These are phyloP conservation scores for Neodiprion pinetum DNA, from an alignment of 1,140 invertebrate genomes.

Conservation along the genomic window DNA sequence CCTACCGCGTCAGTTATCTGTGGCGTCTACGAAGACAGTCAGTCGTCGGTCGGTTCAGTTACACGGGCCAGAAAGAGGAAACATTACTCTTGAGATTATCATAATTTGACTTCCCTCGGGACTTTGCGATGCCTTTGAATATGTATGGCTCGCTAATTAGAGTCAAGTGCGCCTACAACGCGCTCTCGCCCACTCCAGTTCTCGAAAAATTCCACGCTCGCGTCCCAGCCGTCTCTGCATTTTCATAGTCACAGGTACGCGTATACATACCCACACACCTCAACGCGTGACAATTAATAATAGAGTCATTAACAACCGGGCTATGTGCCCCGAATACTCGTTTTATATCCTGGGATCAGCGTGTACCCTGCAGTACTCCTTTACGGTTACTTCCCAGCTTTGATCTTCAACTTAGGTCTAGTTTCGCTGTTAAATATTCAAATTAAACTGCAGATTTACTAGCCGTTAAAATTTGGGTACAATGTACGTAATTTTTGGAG, in stretches of 20 bases:
- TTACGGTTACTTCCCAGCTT: background rate
- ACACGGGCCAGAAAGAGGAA: constrained; percentile 1
- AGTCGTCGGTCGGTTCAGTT: background rate
- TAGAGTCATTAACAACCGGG: background rate
- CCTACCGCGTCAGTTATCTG: background rate
- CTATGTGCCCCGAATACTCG: background rate
- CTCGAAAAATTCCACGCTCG: background rate
- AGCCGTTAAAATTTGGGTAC: too few relatives aligned
- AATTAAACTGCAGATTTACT: too few relatives aligned
- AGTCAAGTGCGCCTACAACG: background rate
- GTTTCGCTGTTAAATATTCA: too few relatives aligned
- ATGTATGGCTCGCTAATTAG: constrained; percentile 4
- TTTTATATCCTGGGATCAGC: background rate
- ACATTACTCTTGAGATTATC: constrained; percentile 7
- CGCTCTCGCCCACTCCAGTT: background rate
- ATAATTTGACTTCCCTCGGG: constrained; percentile 5
- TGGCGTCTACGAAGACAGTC: background rate
- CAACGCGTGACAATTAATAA: background rate
- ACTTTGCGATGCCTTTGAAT: constrained; percentile 7
- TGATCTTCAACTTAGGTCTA: background rate
- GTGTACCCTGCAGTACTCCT: background rate
- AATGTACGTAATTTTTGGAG: too few relatives aligned
- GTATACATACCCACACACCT: background rate
- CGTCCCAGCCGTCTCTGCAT: too few relatives aligned
- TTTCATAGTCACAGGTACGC: background rate